Evolutionary conservation across 2,797 vertebrate genomes (phyloP), one percentile per base, ranked within the genome.

Genomic region (Sarcophilus harrisii): DNA sequence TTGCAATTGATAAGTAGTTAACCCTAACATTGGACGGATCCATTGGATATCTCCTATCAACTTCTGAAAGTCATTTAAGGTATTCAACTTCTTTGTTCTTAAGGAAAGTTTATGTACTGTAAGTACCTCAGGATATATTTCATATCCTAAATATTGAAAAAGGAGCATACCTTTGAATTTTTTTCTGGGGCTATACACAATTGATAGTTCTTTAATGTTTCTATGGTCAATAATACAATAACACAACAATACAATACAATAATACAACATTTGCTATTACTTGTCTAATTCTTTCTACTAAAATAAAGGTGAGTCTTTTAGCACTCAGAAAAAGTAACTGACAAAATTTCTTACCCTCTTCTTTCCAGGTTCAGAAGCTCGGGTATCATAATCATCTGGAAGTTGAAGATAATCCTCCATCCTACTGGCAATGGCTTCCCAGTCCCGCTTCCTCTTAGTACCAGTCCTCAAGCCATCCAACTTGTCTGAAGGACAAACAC

Each of bases 361-460:
- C 98, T 99, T 99, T 94, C 99, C 99, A 14, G 99, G 99, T 97
- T 99, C 98, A 5, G 99, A 99, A 98, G 99, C 99, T 95, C 99
- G 99, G 58, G 99, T 99, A 95, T 99, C 99, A 97, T 99, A 99
- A 98, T 99, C 99, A 95, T 99, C 99, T 13, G 99, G 99, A 97
- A 99, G 99, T 98, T 99, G 99, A 90, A 99, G 99, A 98, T 99
- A 99, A 99, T 99, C 99, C 97, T 99, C 99, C 98, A 99, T 98
- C 96, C 99, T 98, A 98, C 98, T 99, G 94, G 99, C 98, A 98
- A 99, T 97, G 91, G 99, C 98, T 93, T 99, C 99, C 97, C 99
- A 99, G 97, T 99, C 99, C 92, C 99, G 99, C 95, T 99, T 99
- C 98, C 99, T 99, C 98, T 99, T 99, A 97, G 99, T 98, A 28